phyloP scores from a whole-genome alignment of 37 sponge, comb jelly and placozoan species.

The Hexactinellida sp. region DNA sequence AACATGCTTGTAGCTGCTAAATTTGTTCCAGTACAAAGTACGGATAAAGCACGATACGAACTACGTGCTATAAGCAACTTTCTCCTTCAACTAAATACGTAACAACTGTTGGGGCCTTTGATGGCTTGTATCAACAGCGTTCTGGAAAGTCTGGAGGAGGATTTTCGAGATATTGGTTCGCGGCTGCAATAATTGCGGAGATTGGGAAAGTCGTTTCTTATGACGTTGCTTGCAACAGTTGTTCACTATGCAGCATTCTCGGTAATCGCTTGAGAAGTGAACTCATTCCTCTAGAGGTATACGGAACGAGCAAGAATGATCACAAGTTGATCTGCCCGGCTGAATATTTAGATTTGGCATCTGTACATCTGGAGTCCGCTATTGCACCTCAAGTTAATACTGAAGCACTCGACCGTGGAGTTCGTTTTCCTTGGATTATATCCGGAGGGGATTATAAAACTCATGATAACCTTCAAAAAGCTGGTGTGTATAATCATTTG shows the following conservation, averaged over 20 bases:
- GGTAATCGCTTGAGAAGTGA: background rate
- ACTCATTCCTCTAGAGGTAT: background rate
- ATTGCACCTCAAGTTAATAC: background rate
- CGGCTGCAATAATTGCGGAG: no score
- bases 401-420: background rate
- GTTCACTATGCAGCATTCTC: no score
- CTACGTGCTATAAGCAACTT: no score
- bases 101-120: background rate
- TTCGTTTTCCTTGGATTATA: background rate
- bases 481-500: background rate
- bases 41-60: background rate
- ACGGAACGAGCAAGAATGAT: background rate
- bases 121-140: background rate
- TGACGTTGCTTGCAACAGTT: no score
- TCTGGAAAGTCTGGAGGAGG: no score
- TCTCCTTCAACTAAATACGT: background rate
- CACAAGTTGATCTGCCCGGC: background rate
- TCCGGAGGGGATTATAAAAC: background rate
- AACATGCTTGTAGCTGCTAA: background rate
- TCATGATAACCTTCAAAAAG: background rate
- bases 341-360: background rate
- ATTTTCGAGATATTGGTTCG: background rate
- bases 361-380: background rate
- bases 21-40: background rate
- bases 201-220: no score